These are phyloP conservation scores for Heterohyrax brucei DNA, from an alignment of 2,797 vertebrate genomes.

Conservation along the genomic window DNA sequence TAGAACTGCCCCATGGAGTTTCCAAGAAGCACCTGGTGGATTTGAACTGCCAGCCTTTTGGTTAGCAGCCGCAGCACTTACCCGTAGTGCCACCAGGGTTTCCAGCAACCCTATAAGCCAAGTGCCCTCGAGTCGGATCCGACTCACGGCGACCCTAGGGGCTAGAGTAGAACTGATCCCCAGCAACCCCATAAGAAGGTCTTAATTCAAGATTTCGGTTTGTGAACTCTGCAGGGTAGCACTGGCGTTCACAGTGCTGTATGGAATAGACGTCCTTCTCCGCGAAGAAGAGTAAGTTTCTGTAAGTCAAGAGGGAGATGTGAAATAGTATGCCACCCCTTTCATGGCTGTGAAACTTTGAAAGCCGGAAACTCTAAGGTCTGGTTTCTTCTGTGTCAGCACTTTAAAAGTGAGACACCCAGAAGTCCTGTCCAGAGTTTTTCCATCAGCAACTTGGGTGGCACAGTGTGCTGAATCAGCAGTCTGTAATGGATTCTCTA, in stretches of 20 bases:
- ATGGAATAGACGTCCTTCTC: neutral
- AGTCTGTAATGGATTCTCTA: neutral
- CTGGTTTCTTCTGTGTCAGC: conserved; percentile 29
- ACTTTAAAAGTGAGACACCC: neutral
- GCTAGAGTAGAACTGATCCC: too few species aligned
- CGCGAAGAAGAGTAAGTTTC: neutral
- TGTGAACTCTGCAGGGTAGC: neutral
- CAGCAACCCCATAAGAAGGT: neutral
- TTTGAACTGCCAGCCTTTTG: too few species aligned
- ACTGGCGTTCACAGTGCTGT: neutral
- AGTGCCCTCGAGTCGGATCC: too few species aligned
- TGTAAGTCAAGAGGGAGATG: neutral
- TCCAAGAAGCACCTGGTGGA: too few species aligned
- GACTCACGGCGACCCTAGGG: too few species aligned
- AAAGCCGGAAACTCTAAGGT: conserved; percentile 43
- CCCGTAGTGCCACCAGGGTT: too few species aligned
- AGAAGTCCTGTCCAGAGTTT: neutral
- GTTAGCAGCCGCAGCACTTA: too few species aligned
- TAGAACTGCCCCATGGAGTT: too few species aligned
- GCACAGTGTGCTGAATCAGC: neutral
- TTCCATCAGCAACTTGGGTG: neutral
- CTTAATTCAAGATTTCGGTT: neutral
- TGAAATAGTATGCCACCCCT: neutral
- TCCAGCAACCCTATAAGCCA: neutral
- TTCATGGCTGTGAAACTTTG: neutral